Base-by-base conservation (phyloP, 2,888 invertebrate genomes). In the Ophonus ardosiacus region DNA sequence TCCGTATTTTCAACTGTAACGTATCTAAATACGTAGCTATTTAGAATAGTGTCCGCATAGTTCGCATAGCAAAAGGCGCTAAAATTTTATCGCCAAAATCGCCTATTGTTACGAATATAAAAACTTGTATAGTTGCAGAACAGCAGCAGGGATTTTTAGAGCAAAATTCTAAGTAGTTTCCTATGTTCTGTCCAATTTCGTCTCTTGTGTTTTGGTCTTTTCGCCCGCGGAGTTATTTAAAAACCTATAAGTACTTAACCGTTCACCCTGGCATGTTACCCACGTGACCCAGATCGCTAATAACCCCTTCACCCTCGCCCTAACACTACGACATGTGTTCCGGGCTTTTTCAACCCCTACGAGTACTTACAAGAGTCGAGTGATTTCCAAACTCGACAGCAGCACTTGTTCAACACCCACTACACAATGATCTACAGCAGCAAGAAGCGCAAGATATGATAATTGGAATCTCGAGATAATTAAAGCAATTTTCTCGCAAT, bases 391-490 rank as follows among this genome's bases (percentile, higher is more conserved):
- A 51, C 43, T 8, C 43, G 43, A 51, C 43, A 51, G 2, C 43
- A 8, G 43, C 13, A 51, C 43, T 51, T 13, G 43, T 51, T 2
- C 10, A 8, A 13, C 43, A 13, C 13, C 43, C 13, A 51, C 43
- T 31, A 31, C 31, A 31, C 31, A 31, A 31, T 31, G 31, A 31
- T 31, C 31, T 31, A 51, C 43, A 13, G 43, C 43, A 13, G 21
- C 21, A 18, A 63, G 18, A 61, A 21, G 21, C 18, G 21, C 21
- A 21, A 61, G 63, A 63, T 63, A 63, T 63, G 63, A 63, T 63
- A 63, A 63, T 63, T 63, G 63, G 63, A 63, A 63, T 21, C 63
- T 24, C 24, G 63, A 63, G 18, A 63, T 63, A 63, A 63, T 63
- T 63, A 24, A 63, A 63, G 63, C 63, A 63, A 63, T 63, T 63